Base-by-base conservation (phyloP, 2,888 invertebrate species). In the Ferrisia virgata region DNA sequence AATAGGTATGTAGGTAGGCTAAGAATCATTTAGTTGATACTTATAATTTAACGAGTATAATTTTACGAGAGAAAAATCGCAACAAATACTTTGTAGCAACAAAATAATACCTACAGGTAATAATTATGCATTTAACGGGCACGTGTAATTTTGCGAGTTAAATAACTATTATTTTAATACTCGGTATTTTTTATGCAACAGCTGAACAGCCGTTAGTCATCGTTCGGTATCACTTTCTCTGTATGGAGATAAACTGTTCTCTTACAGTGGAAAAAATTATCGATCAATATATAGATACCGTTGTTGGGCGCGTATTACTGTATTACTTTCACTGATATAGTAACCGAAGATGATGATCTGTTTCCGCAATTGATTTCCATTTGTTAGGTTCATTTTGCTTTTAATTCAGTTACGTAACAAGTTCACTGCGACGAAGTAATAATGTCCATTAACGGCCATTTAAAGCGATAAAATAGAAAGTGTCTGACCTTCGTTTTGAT, bases 381-480 rank as follows among this genome's bases (percentile, higher is more conserved):
- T 76, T 33, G 31, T 76, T 76, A 33, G 36, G 6, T 76, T 76
- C 69, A 69, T 76, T 64, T 28, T 36, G 36, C 36, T 76, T 36
- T 76, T 76, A 31, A 76, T 76, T 33, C 31, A 31, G 15, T 69
- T 76, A 76, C 36, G 36, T 9, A 76, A 76, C 36, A 36, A 8
- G 36, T 76, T 76, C 28, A 76, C 18, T 13, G 13, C 36, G 53
- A 53, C 53, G 18, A 28, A 28, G 28, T 64, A 64, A 9, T 15
- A 13, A 76, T 36, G 36, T 36, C 72, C 72, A 76, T 76, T 76
- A 72, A 11, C 72, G 36, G 9, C 18, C 18, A 76, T 36, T 36
- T 76, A 25, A 36, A 76, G 72, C 72, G 72, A 36, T 76, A 76
- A 76, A 76, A 76, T 76, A 76, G 72, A 76, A 76, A 76, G 72